phyloP scores from a whole-genome alignment of 2,113 vertebrate genomes.

The Catharus bicknelli region DNA sequence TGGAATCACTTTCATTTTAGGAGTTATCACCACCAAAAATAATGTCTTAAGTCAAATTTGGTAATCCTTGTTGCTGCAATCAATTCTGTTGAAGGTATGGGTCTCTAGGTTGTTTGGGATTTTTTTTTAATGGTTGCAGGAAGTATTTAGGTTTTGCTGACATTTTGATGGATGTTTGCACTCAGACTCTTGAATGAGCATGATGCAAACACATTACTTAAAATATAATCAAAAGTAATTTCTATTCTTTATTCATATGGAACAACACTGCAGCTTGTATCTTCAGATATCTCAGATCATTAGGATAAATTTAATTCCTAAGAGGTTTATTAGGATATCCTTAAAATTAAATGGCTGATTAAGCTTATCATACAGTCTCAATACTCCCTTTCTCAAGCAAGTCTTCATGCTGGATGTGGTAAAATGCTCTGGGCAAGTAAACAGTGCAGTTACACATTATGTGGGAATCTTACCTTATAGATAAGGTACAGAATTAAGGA shows the following conservation, averaged over 20 bases:
- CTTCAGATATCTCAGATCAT: neutral
- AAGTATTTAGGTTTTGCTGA: neutral
- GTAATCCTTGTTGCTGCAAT: neutral
- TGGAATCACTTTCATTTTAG: neutral
- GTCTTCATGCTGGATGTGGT: neutral
- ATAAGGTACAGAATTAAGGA: slow-evolving; percentile 18
- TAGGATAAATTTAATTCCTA: neutral
- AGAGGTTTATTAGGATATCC: neutral
- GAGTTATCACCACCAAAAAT: neutral
- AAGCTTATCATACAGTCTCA: neutral
- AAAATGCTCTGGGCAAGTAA: neutral
- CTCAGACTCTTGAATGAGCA: neutral
- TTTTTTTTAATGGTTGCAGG: neutral
- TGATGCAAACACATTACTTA: neutral
- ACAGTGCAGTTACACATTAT: neutral
- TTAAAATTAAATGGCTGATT: neutral
- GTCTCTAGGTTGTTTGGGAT: neutral
- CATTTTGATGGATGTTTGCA: neutral
- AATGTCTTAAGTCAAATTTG: neutral
- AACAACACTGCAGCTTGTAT: neutral
- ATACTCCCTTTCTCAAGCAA: neutral
- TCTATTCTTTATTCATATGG: neutral
- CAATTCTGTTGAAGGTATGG: neutral
- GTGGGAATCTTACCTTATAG: neutral
- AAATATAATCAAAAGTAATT: neutral